Percentiles rank a stretch among this genome's conserved stretches.
phyloP scores from a whole-genome alignment of 2,888 invertebrate species.

The Argyresthia albistria region DNA sequence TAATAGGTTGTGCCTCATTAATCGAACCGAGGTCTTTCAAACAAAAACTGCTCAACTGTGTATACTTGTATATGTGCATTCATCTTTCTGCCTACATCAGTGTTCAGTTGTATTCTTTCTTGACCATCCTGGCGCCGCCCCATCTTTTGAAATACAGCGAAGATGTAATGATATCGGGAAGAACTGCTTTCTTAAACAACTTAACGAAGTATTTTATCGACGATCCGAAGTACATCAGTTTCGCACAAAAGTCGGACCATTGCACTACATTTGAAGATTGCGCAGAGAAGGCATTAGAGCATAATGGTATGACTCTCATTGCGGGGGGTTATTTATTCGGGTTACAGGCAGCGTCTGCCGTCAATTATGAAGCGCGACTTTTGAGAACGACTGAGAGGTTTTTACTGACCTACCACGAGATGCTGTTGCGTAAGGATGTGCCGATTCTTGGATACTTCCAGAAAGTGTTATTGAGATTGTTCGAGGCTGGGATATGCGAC shows the following conservation, averaged over 20 bases:
- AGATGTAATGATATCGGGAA: conserved; percentile 34
- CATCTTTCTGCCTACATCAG: conserved; percentile 38
- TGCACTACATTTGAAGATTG: conserved; percentile 34
- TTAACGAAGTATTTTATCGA: conserved; percentile 30
- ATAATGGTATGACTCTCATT: conserved; percentile 35
- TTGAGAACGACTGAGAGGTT: conserved; percentile 31
- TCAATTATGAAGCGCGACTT: conserved; percentile 39
- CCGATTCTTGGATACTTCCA: conserved; percentile 23
- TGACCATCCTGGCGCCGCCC: conserved; percentile 41
- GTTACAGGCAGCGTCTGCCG: conserved; percentile 33
- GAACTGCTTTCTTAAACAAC: conserved; percentile 23
- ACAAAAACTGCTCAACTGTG: conserved; percentile 37
- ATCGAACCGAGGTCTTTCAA: conserved; percentile 31
- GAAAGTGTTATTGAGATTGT: conserved; percentile 25
- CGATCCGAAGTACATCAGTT: conserved; percentile 29
- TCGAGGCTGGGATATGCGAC: conserved; percentile 44
- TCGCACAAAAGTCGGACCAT: conserved; percentile 27
- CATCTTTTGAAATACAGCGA: conserved; percentile 27
- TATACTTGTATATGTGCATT: conserved; percentile 36
- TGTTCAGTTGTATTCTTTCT: conserved; percentile 41
- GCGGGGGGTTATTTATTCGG: conserved; percentile 28
- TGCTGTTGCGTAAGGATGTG: conserved; percentile 34
- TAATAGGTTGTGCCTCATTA: conserved; percentile 34
- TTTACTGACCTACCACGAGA: conserved; percentile 41
- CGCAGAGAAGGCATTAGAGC: conserved; percentile 16